Conservation (phyloP, 2,113 vertebrate genomes). For the Psilopogon haemacephalus region DNA sequence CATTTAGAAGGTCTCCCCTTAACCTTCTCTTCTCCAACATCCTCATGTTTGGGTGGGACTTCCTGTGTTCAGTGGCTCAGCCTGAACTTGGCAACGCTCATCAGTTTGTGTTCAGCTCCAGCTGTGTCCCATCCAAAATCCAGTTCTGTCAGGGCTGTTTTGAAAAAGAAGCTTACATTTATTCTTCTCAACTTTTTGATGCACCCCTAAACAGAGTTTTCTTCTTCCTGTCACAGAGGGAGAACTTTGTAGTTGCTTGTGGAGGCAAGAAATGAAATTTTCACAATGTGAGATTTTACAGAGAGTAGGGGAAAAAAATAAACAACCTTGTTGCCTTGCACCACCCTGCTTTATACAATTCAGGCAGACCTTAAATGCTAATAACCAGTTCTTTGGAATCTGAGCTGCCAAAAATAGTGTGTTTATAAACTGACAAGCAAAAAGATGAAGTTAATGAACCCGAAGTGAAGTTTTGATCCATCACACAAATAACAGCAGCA, state of each 20-base stretch:
- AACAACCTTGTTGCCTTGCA: accelerated
- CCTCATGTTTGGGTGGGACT: too few species aligned
- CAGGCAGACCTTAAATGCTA: background rate
- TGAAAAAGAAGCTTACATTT: background rate
- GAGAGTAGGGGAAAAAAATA: background rate
- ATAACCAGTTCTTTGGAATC: background rate
- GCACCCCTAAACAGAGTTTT: background rate
- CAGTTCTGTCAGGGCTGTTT: background rate
- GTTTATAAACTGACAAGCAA: constrained; percentile 1
- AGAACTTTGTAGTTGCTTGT: background rate
- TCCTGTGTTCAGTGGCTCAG: background rate
- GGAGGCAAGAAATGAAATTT: background rate
- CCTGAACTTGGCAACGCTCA: background rate
- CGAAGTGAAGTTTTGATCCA: constrained; percentile 51
- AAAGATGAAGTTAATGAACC: constrained; percentile 50
- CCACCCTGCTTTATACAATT: background rate
- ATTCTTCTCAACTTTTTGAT: background rate
- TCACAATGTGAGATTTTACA: background rate
- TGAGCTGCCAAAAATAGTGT: background rate
- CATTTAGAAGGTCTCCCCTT: too few species aligned
- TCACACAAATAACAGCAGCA: constrained; percentile 6
- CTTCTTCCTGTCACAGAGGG: background rate
- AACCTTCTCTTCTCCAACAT: too few species aligned
- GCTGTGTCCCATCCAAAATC: background rate
- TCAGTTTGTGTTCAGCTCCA: background rate